Conservation (phyloP, 2,888 invertebrate species). For the Penaeus monodon region DNA sequence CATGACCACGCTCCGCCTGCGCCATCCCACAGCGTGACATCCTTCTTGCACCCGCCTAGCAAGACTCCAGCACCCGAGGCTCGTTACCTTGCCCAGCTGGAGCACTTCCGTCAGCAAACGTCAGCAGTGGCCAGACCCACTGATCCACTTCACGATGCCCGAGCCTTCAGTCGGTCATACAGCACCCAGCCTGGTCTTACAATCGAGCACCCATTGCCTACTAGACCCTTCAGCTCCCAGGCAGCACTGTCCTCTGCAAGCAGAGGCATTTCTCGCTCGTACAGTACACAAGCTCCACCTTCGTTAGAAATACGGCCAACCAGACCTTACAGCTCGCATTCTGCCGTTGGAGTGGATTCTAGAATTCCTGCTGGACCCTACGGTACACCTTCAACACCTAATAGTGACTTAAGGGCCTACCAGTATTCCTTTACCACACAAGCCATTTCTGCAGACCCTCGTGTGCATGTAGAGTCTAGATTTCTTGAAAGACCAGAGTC, state of each 20-base stretch:
- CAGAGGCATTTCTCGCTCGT: constrained; percentile 19
- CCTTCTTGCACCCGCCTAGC: constrained; percentile 43
- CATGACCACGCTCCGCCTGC: constrained; percentile 41
- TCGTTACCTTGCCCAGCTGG: constrained; percentile 7
- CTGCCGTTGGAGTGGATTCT: constrained; percentile 14
- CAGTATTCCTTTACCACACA: constrained; percentile 30
- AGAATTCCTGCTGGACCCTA: constrained; percentile 19
- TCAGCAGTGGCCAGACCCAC: constrained; percentile 10
- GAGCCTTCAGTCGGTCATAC: constrained; percentile 17
- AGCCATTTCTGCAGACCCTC: constrained; percentile 18
- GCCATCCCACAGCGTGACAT: constrained; percentile 37
- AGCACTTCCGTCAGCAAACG: constrained; percentile 3
- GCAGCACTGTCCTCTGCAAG: constrained; percentile 11
- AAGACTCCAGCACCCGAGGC: constrained; percentile 28
- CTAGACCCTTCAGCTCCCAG: constrained; percentile 22
- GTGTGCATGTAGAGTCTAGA: constrained; percentile 24
- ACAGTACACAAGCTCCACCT: constrained; percentile 24
- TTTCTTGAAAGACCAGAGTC: constrained; percentile 31
- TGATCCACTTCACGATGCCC: constrained; percentile 28
- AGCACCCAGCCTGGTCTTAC: constrained; percentile 21
- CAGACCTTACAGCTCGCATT: constrained; percentile 24
- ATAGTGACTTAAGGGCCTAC: constrained; percentile 18
- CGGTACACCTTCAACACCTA: constrained; percentile 18
- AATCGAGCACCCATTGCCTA: constrained; percentile 14
- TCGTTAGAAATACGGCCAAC: constrained; percentile 20